phyloP scores from a whole-genome alignment of 2,888 invertebrate genomes.

The Hesperia comma region DNA sequence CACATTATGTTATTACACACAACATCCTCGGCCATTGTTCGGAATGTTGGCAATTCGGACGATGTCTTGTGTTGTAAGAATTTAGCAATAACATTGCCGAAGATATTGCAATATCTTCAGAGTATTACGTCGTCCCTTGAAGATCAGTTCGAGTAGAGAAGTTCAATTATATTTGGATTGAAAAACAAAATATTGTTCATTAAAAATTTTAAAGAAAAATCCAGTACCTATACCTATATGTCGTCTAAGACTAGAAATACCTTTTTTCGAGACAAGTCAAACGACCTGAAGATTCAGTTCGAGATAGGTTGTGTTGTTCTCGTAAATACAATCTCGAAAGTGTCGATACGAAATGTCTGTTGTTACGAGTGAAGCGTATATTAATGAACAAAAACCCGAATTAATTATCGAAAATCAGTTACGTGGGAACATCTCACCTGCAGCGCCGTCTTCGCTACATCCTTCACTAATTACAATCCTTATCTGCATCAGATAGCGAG shows the following conservation, averaged over 20 bases:
- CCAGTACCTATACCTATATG: too few relatives aligned
- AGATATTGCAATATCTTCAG: background rate
- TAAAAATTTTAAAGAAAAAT: too few relatives aligned
- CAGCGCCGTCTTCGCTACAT: constrained; percentile 56
- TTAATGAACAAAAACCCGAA: constrained; percentile 10
- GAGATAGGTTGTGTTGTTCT: too few relatives aligned
- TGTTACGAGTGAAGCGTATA: background rate
- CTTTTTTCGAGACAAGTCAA: too few relatives aligned
- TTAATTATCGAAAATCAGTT: constrained; percentile 42
- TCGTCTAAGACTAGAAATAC: too few relatives aligned
- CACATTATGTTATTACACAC: constrained; percentile 58
- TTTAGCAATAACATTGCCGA: background rate
- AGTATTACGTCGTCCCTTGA: too few relatives aligned
- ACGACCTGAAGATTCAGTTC: too few relatives aligned
- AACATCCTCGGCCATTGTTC: constrained; percentile 13
- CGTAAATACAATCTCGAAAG: too few relatives aligned
- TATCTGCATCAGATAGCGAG: constrained; percentile 76
- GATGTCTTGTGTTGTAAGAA: constrained; percentile 4
- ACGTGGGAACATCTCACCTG: constrained; percentile 74
- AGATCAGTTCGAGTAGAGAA: too few relatives aligned
- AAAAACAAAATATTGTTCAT: too few relatives aligned
- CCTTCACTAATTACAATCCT: constrained; percentile 74
- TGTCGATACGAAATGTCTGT: too few relatives aligned
- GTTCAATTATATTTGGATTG: too few relatives aligned
- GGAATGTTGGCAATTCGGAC: constrained; percentile 9